Base-by-base conservation (phyloP, 2,797 vertebrate genomes). In the Nannoperca australis region DNA sequence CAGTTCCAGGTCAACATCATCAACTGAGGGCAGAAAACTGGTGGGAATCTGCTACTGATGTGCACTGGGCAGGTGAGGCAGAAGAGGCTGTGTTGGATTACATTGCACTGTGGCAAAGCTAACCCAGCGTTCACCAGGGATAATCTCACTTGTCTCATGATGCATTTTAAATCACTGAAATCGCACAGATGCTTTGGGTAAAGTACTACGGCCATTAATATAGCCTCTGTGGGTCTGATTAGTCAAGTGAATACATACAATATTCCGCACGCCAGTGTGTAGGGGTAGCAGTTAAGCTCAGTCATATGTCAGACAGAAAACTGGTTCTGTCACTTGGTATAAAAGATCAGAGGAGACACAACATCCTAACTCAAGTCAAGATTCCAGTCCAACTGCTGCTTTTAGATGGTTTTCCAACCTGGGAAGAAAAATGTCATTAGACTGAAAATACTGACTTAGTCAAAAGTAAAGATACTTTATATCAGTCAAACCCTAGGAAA, bases 401-500 rank as follows among this genome's bases (percentile, higher is more conserved):
- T 63, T 68, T 47, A 45, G 13, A 51, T 38, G 15, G 47, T 30
- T 49, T 60, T 61, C 64, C 14, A 74, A 56, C 1, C 11, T 62
- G 44, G 10, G 24, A 62, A 32, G 66, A 69, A 32, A 32, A 66
- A 15, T n/a, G 32, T 38, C 36, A 50, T 71, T 51, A 40, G 49
- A 65, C 36, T 9, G 3, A 50, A 73, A 47, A 64, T 15, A 68
- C 11, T 9, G 17, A 24, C 55, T 61, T 50, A 36, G n/a, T 72
- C 15, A 66, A 70, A 82, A 51, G 27, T 2, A 70, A 51, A 65
- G 17, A 70, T 24, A 55, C 3, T 45, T 56, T 34, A 11, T 49
- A 50, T 60, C 9, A 30, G 14, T 71, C 5, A 70, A 70, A 40
- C 44, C 12, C 20, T 38, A 1, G 9, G 38, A 76, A 85, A 83